Base-by-base conservation (phyloP, 2,888 invertebrate genomes). In the Epinotia demarniana region DNA sequence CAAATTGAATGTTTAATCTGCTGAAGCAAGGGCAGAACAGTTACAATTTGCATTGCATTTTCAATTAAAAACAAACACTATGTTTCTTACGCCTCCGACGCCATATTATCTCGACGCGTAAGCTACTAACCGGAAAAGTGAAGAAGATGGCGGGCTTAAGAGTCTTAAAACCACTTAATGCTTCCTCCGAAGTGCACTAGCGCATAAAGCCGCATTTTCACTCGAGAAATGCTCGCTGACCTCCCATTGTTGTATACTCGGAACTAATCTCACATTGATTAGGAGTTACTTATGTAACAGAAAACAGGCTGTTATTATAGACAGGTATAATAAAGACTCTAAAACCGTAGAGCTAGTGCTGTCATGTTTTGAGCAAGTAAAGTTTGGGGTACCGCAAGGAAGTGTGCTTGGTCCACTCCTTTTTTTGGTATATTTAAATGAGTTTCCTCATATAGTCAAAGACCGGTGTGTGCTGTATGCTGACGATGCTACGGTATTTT, bases 81-180 rank as follows among this genome's bases (percentile, higher is more conserved):
- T 39, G 39, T 33, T 58, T 18, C 13, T 61, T 49, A 62, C 19
- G 18, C 49, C 33, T 39, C 49, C 8, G n/a, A 53, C 33, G 8
- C 27, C 39, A 55, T 49, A 39, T 58, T 27, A 57, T 60, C 49
- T 58, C 39, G 27, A 49, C 46, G 66, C 82, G 81, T 85, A 83
- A 85, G 85, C 83, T 80, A 83, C 82, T 82, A 81, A 82, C 81
- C 83, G 80, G 83, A 82, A 80, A 83, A 75, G 81, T 82, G 85
- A 85, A 84, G 81, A 85, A 84, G 86, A 85, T 82, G 86, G 83
- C 81, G 81, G 84, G 77, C 80, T 83, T 87, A 87, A 88, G 84
- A 84, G 84, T 78, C 81, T 83, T 87, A 87, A 88, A 83, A 83
- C 85, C 86, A 87, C 86, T 89, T 87, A 87, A 86, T 84, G 83